Evolutionary conservation across 1,140 invertebrate genomes (phyloP), one percentile per base, ranked within the genome.

Genomic region (Magallana angulata): DNA sequence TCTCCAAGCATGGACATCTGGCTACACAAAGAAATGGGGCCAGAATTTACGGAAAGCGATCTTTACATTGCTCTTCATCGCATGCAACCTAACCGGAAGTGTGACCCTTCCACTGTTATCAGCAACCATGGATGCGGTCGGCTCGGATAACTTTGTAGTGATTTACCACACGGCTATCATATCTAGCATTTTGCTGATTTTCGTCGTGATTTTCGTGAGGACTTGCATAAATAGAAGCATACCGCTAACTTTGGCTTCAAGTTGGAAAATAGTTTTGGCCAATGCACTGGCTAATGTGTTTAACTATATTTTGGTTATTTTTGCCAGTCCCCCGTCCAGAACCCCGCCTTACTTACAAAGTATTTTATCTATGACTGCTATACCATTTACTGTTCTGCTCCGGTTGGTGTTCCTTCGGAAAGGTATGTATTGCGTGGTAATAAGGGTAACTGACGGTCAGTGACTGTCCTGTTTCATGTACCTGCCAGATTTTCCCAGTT

Each of bases 301-400:
- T 30, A 92, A 91, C 81, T 90, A 89, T n/a, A 82, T 92, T 30
- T 59, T 91, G 18, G 80, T 91, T 11, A 88, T 91, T 3, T 91
- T 90, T 64, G 89, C 88, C 12, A 89, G 87, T 80, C 88, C 86
- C 12, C 85, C 89, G 1, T 57, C 83, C 48, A 62, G 91, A 57
- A 92, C 91, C 0, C 88, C 91, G 9, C 88, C 90, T 6, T 91
- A 91, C 76, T 68, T 92, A 24, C 91, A 92, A 76, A 90, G 88
- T 6, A 87, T 91, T 12, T 85, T 92, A 82, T 64, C 86, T 8
- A 88, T 89, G 0, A 90, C 88, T 14, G 62, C 85, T 18, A 90
- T 91, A 57, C 91, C 91, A 36, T 90, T 89, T 56, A 92, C 91
- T 2, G 89, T 92, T 36, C 18, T 91, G 16, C 87, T 80, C n/a